Percentiles rank a stretch among this genome's conserved stretches.
Conservation (phyloP, 2,888 invertebrate species). For the Lasioglossum pauxillum region DNA sequence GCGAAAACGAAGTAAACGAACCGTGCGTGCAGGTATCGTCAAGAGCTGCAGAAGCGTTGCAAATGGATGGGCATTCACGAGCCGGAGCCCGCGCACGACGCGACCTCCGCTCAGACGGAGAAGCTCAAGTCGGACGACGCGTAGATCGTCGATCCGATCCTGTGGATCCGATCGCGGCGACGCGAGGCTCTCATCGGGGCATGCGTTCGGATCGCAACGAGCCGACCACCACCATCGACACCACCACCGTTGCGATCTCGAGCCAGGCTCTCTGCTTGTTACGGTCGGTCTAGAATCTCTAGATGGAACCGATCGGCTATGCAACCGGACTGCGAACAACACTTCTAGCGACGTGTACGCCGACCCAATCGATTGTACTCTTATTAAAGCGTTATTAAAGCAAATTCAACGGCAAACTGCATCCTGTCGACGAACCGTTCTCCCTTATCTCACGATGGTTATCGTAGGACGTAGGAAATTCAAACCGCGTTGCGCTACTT, state of each 20-base stretch:
- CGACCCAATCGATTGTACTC: constrained; percentile 37
- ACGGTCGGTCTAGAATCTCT: neutral
- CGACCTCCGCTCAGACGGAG: constrained; percentile 80
- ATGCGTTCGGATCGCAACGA: constrained; percentile 43
- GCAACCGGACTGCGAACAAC: constrained; percentile 10
- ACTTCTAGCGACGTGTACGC: neutral
- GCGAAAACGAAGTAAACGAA: neutral
- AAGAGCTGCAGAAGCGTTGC: constrained; percentile 92
- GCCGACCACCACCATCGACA: constrained; percentile 22
- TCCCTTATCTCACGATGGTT: neutral
- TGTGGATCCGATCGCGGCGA: neutral
- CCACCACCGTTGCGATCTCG: constrained; percentile 70
- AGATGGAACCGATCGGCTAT: neutral
- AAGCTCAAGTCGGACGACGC: constrained; percentile 80
- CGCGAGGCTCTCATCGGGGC: neutral
- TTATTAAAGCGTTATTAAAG: constrained; percentile 67
- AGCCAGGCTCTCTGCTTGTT: constrained; percentile 1
- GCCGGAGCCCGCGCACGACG: constrained; percentile 74
- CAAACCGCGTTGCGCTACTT: neutral
- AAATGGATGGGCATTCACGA: constrained; percentile 89
- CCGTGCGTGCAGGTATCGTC: constrained; percentile 84
- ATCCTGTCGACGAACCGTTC: neutral
- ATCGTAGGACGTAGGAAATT: neutral
- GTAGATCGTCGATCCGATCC: constrained; percentile 62
- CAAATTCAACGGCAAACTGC: constrained; percentile 56